Evolutionary conservation across 2,888 invertebrate genomes (phyloP), one percentile per base, ranked within the genome.

Genomic region (Drosophila rubida): DNA sequence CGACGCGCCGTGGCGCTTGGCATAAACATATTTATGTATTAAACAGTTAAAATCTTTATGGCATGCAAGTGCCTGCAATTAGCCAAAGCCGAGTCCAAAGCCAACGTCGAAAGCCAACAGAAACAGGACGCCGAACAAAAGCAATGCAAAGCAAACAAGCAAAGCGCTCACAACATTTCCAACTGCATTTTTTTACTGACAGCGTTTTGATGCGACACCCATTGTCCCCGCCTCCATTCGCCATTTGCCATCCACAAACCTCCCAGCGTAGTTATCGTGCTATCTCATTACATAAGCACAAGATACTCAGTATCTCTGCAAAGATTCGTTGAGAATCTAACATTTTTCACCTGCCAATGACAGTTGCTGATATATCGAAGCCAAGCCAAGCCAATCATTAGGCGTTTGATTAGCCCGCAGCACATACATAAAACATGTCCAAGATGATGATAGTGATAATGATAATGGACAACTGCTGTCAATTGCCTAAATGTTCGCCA

Each of bases 371-470:
- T 48, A 16, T 60, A 67, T 67, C 60, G 58, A 49, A 41, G 66
- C 58, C 23, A 23, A 68, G 66, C 58, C 23, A 23, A 68, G 35
- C 19, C 58, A 61, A 63, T 61, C 75, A 81, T 74, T 74, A 68
- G 71, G 46, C 57, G 61, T 75, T 81, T 79, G 81, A 84, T 84
- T 84, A 63, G 69, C 79, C 64, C 71, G 50, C 66, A 61, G 63
- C 79, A 61, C 74, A 81, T 81, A 67, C 85, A 81, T 84, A 80
- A 84, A 84, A 74, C 84, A 84, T 84, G 63, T 32, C 64, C 19
- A 68, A 67, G 72, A 72, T 69, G 55, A 51, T 59, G 67, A 64
- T 59, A 39, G 65, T 55, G 61, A 51, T 58, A 61, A 62, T 68
- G 44, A 65, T 25, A 35, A 46, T 50, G 27, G 35, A 55, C 19